Evolutionary conservation across 2,797 vertebrate species (phyloP), one percentile per base, ranked within the genome.

Genomic region (Tragelaphus oryx): DNA sequence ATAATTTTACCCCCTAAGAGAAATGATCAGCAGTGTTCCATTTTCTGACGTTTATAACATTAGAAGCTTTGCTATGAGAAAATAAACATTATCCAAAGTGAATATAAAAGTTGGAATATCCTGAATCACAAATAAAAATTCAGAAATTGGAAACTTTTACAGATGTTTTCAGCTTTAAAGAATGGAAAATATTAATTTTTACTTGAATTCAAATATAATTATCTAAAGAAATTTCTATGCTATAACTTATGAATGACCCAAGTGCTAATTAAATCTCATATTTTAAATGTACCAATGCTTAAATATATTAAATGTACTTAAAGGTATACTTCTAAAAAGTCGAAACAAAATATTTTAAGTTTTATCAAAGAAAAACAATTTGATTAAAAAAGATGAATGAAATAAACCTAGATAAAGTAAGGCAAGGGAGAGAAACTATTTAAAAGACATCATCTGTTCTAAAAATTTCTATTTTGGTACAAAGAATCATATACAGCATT

Each of bases 21-120:
- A 89, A 93, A 4, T 75, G 37, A 55, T 78, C 9, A 90, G 44
- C 20, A 87, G 17, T 74, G 57, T 82, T 82, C 75, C 22, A 95
- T 62, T 92, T 97, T 87, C 50, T 65, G 30, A 78, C 71, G 12
- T 93, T 94, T 95, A 90, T 57, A 95, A 95, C 8, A 89, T 68
- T 84, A 89, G 30, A 89, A 94, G 71, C 26, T 88, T 22, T 76
- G 87, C 79, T 76, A 89, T 55, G 16, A 93, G 71, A 87, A 95
- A 93, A 89, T 46, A 94, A 87, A 74, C 22, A 95, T 62, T 71
- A 60, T 37, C 41, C 46, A 86, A 95, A 89, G 46, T 87, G n/a
- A 93, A 81, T 41, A 14, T 37, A 92, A 95, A 52, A 92, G 46
- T 28, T 87, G 6, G 3, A 91, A 87, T 52, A 71, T 28, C 2